Base-by-base conservation (phyloP, 1,140 invertebrate species). In the Anoplophora glabripennis region DNA sequence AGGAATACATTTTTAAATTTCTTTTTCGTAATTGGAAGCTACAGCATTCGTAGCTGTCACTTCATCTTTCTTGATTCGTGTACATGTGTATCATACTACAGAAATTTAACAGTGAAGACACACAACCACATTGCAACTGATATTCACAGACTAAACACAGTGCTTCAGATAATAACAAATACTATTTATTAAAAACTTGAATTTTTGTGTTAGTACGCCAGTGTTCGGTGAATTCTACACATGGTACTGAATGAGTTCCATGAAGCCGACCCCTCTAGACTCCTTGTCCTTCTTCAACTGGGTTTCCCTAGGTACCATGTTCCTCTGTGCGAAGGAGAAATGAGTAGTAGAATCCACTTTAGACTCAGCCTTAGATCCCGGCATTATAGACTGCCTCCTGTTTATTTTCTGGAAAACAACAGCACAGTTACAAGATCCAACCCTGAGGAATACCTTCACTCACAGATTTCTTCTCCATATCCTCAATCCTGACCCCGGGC, bases 401-500 rank as follows among this genome's bases (percentile, higher is more conserved):
- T 5, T 28, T 5, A 28, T 2, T 5, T 28, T 28, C 21, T 28
- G 21, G 21, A 40, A 40, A 3, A 40, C 38, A 40, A 8, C 21
- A 40, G 8, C 14, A 40, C 14, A n/a, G 2, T n/a, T 40, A 40
- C 8, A 11, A 40, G 8, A n/a, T 40, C 8, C 8, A 40, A n/a
- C 14, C 2, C 8, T 14, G 8, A 47, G 9, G 2, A 18, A 7
- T 5, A 15, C 1, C 17, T 46, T 11, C 7, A 46, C 44, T 15
- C 7, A 0, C 14, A 15, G 18, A 46, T 46, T 47, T 47, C 18
- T 47, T 51, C 12, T 8, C 14, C 5, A 21, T 33, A 11, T 53
- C 35, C 35, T 53, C 17, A 2, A 51, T 40, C 35, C 37, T 53
- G 10, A 62, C 53, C 21, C 74, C 74, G 8, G 74, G 74, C 61